Base-by-base conservation (phyloP, 2,113 vertebrate genomes). In the Alectura lathami region DNA sequence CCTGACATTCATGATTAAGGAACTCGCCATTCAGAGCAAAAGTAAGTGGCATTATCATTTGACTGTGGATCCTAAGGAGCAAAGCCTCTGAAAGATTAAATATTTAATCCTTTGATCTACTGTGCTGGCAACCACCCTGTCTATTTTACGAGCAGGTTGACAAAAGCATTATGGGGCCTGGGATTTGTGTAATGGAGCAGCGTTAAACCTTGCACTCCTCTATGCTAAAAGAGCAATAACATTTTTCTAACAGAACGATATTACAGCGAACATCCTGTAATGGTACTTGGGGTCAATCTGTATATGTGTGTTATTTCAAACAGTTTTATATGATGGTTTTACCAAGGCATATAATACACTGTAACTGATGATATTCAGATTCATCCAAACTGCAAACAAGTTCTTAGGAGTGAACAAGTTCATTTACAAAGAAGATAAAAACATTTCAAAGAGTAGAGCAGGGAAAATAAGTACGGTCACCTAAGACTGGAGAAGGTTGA, bases 31-130 rank as follows among this genome's bases (percentile, higher is more conserved):
- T 94, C 82, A 91, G 62, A 83, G 87, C 34, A 40, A 47, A 89
- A 79, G 34, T 51, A 91, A 95, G 78, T 93, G 72, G 91, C 82
- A 91, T 94, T 89, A 88, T 93, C 85, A 62, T 81, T 54, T 88
- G 72, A 91, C 69, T 78, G 50, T 63, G 79, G 78, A 94, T 95
- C 79, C 87, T 85, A 74, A 85, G 87, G 54, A 95, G 82, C 13
- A 89, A 79, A 95, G 87, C 62, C 56, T 89, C 82, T 77, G 32
- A 86, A 92, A 96, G 95, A 95, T 94, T 95, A 91, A 94, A 93
- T 77, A 91, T 94, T 76, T 95, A 95, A 96, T 95, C 93, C 85
- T 96, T 80, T 96, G 96, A 95, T 89, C 48, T 89, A 74, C 89
- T 23, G 0, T 66, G 62, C 53, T 81, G 63, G 78, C 75, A 89